These are phyloP conservation scores for Fratercula arctica DNA, from an alignment of 2,797 vertebrate species.

Conservation along the genomic window DNA sequence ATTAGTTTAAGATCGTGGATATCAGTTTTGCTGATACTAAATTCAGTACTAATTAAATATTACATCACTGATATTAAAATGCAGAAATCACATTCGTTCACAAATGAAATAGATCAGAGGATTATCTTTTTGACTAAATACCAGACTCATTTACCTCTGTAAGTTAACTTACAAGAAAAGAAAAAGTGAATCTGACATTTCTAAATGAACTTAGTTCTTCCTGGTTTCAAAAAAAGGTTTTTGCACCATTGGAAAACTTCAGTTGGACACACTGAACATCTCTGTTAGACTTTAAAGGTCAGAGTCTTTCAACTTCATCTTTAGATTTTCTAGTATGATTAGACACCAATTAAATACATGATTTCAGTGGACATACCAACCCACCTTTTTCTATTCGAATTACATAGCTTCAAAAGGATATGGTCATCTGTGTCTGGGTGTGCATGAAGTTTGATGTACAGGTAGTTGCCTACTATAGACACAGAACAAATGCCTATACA, in stretches of 20 bases:
- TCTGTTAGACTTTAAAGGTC: neutral
- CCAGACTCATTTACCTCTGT: neutral
- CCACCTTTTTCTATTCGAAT: neutral
- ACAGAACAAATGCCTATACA: neutral
- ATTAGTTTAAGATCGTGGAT: neutral
- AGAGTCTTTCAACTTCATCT: neutral
- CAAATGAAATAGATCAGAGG: neutral
- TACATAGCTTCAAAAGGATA: neutral
- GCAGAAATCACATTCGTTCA: neutral
- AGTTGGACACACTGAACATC: neutral
- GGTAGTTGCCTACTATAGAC: neutral
- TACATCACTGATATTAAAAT: neutral
- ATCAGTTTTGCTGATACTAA: neutral
- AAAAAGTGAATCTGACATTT: neutral
- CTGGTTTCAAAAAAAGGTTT: neutral
- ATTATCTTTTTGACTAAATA: neutral
- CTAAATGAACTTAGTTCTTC: neutral
- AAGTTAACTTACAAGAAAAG: neutral
- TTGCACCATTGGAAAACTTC: neutral
- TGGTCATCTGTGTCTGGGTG: neutral
- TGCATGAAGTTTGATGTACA: neutral
- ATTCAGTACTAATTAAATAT: neutral
- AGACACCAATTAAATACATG: neutral
- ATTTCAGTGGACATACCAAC: neutral
- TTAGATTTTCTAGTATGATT: neutral